Evolutionary conservation across 92 coral and sea anemone genomes (phyloP), one percentile per base, ranked within the genome.

Genomic region (Paragorgia papillata): DNA sequence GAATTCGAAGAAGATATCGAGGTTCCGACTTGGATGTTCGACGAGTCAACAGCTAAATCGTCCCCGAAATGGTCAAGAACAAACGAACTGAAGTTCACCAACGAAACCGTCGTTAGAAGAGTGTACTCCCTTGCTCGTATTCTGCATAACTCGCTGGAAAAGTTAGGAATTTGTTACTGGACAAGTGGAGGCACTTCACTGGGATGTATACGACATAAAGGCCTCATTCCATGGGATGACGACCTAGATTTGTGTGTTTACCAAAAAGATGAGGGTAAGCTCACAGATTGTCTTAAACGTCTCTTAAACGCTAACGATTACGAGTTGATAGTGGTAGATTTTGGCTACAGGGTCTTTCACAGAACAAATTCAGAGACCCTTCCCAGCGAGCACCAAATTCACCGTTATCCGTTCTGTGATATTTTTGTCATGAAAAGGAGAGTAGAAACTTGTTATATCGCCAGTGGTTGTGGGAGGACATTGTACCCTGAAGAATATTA

Each of bases 181-280:
- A 63, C 89, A 14, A 76, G 84, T 40, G 79, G 82, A 25, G 92
- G 92, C 4, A 88, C 92, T 14, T 73, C 78, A 3, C 80, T 88
- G 13, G 92, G 92, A 7, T 88, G 92, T 69, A 64, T 88, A 1
- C 75, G 92, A 22, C 92, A 88, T 57, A 39, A 44, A 49, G 92
- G 92, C 0, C 68, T 88, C 3, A 88, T 88, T 9, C 92, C 92
- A 20, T 88, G 92, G 92, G 92, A 88, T 50, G 92, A 88, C 31
- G 92, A 88, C 35, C 67, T 88, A 12, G 92, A 88, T 39, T 39
- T 88, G 39, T 88, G 92, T 31, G 43, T 88, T 30, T 81, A 51
- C 24, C 63, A 85, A 20, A 79, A 85, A 55, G 89, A 81, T 75
- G 88, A 80, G 58, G 29, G 21, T 7, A 88, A 85, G 26, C 56